Base-by-base conservation (phyloP, 2,888 invertebrate species). In the Mamestra brassicae region DNA sequence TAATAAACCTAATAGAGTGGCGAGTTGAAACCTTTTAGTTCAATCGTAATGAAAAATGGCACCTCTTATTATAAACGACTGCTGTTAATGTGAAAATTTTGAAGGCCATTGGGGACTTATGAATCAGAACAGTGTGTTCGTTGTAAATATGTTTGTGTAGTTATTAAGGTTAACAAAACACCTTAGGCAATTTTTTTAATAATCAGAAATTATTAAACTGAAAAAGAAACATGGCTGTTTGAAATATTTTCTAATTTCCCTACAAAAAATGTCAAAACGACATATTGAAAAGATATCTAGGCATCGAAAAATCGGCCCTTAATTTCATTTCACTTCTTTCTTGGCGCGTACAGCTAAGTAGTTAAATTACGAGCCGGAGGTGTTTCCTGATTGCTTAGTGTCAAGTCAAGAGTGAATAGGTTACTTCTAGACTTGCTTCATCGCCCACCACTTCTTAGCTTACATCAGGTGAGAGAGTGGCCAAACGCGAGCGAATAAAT, bases 1-100 rank as follows among this genome's bases (percentile, higher is more conserved):
- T 84, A 89, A 87, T 89, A 85, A 85, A 81, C 71, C 42, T 79
- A 76, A 82, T 76, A 83, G 81, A 88, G 88, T 85, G 83, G 74
- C 70, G 81, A 78, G 71, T 81, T 75, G 71, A 84, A 84, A 81
- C 86, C 78, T 84, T 85, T 77, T 78, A 81, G 86, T 85, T 78
- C 73, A 85, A 71, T 80, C 71, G 64, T 75, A 83, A 80, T 87
- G 84, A 85, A 81, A 81, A 81, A 87, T 74, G 72, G 74, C 75
- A 76, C 58, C 63, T 77, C 68, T 76, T 76, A 74, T 63, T 75
- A 71, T 71, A 52, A 71, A 71, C 58, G 54, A 17, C 50, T 64
- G 17, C 15, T 62, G 55, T 71, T 71, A 67, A 85, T 61, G 65
- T 55, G 54, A 57, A 65, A 1, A 81, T 64, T 72, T 60, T 71